Percentiles rank a stretch among this genome's conserved stretches.
Evolutionary conservation across 1,140 invertebrate genomes (phyloP).

Genomic region (Thaumatotibia leucotreta): DNA sequence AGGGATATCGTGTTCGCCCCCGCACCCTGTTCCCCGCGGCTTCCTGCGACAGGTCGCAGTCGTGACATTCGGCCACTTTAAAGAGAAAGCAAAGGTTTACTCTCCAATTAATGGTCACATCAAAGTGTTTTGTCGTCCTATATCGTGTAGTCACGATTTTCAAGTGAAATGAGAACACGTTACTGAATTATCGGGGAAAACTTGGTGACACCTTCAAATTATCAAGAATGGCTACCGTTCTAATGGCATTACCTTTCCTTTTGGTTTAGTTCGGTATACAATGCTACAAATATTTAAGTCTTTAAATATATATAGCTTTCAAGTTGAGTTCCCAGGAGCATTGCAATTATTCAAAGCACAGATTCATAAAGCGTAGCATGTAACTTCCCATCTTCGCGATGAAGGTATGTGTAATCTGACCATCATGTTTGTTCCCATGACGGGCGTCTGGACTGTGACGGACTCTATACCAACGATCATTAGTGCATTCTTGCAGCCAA

Average conservation of each 20-base stretch:
- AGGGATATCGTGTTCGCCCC: slow-evolving; percentile 68
- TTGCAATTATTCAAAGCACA: slow-evolving; percentile 15
- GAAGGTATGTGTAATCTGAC: slow-evolving; percentile 37
- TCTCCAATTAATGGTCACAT: slow-evolving; percentile 19
- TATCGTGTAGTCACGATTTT: not conserved
- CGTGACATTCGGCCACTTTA: slow-evolving; percentile 34
- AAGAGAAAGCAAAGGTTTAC: slow-evolving; percentile 10
- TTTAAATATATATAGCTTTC: not conserved
- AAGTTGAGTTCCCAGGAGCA: not conserved
- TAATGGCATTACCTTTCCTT: too few species aligned
- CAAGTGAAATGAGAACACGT: not conserved
- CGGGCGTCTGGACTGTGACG: slow-evolving; percentile 58
- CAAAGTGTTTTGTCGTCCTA: not conserved
- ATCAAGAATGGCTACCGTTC: too few species aligned
- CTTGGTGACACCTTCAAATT: too few species aligned
- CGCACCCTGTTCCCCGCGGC: slow-evolving; percentile 41
- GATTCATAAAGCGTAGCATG: slow-evolving; percentile 38
- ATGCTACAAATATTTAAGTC: not conserved
- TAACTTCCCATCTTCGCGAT: slow-evolving; percentile 5
- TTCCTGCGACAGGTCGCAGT: slow-evolving; percentile 49
- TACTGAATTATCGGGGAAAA: not conserved
- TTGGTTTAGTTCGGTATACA: too few species aligned
- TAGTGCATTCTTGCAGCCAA: slow-evolving; percentile 20
- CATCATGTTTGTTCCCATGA: slow-evolving; percentile 58
- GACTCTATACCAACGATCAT: slow-evolving; percentile 24